These are phyloP conservation scores for Paracentrotus lividus DNA, from an alignment of 53 echinoderm and acorn worm genomes.

Conservation along the genomic window DNA sequence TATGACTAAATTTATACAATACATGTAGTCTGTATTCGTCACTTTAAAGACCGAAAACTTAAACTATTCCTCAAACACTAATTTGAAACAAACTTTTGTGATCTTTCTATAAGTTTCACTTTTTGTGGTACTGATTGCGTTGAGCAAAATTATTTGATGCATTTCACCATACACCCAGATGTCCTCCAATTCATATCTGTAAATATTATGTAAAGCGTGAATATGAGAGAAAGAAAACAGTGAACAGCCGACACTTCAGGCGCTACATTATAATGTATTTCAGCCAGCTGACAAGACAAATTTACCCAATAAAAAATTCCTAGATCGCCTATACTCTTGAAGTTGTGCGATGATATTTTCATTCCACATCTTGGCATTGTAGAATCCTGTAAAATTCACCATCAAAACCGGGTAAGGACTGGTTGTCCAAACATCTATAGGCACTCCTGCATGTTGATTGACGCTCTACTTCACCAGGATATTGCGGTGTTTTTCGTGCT, in stretches of 20 bases:
- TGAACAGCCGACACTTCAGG: background rate
- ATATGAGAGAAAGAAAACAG: too few relatives aligned
- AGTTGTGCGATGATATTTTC: background rate
- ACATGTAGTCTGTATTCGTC: too few relatives aligned
- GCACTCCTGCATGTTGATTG: background rate
- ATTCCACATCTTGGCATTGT: background rate
- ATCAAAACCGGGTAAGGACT: background rate
- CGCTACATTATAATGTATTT: background rate
- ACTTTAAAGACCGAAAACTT: too few relatives aligned
- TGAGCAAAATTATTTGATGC: too few relatives aligned
- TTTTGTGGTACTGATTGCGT: too few relatives aligned
- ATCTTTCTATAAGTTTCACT: too few relatives aligned
- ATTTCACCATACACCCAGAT: too few relatives aligned
- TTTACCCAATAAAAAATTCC: background rate
- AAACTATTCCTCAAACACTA: too few relatives aligned
- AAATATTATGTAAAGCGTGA: too few relatives aligned
- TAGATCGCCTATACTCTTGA: background rate
- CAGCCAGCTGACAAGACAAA: background rate
- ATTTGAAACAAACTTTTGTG: too few relatives aligned
- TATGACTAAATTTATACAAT: too few relatives aligned
- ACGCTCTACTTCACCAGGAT: background rate
- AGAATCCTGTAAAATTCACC: background rate
- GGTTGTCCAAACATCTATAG: background rate
- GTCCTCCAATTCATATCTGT: too few relatives aligned
- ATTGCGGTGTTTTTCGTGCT: conserved; percentile 6